These are phyloP conservation scores for Trissolcus brochymenae DNA, from an alignment of 2,888 invertebrate species.

Conservation along the genomic window DNA sequence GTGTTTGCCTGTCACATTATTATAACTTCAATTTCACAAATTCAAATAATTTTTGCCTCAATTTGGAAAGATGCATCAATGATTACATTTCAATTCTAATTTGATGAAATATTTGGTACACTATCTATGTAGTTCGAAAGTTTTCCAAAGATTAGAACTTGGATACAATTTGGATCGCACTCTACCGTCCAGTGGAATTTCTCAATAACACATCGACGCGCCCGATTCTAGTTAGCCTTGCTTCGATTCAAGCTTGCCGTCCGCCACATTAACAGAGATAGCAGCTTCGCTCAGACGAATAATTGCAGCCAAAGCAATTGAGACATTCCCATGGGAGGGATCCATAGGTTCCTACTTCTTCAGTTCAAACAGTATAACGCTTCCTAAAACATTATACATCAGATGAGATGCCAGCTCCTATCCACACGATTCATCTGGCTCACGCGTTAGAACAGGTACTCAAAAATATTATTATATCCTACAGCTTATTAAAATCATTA, in stretches of 20 bases:
- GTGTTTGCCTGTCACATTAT: not conserved
- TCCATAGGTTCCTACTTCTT: constrained; percentile 62
- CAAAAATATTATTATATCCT: constrained; percentile 62
- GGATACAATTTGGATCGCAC: constrained; percentile 28
- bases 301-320: constrained; percentile 74
- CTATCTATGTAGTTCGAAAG: constrained; percentile 4
- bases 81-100: no score
- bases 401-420: constrained; percentile 67
- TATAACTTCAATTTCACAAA: not conserved
- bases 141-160: constrained; percentile 24
- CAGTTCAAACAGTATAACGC: constrained; percentile 61
- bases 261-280: constrained; percentile 74
- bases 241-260: constrained; percentile 66
- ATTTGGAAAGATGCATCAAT: not conserved
- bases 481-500: no score
- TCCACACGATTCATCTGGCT: constrained; percentile 49
- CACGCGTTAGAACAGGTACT: constrained; percentile 64
- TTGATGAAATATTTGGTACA: no score
- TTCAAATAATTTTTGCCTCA: not conserved
- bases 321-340: constrained; percentile 69
- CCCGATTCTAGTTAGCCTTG: constrained; percentile 60
- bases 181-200: constrained; percentile 63
- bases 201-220: constrained; percentile 58
- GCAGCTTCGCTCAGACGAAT: constrained; percentile 75
- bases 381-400: constrained; percentile 58